Base-by-base conservation (phyloP, 2,797 vertebrate species). In the Nyctibius grandis region DNA sequence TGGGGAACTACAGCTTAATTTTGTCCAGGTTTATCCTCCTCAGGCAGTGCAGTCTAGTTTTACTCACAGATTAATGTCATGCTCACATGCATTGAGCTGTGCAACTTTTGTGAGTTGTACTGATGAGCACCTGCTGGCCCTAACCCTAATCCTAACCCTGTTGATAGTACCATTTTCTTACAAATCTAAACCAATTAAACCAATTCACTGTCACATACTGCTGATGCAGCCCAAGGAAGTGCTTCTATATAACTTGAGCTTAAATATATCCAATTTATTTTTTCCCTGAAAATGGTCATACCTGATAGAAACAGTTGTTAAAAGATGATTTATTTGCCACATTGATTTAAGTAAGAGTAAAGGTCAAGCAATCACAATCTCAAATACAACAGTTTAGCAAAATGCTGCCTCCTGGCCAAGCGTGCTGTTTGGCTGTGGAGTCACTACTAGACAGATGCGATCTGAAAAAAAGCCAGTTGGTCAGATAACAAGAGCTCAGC, bases 401-500 rank as follows among this genome's bases (percentile, higher is more conserved):
- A 81, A 51, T 3, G 14, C 60, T 91, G 77, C 74, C 70, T 91
- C 21, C 34, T 45, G 74, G 81, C 76, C 74, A 90, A 88, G 34
- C 3, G 7, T 53, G 34, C 20, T 87, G 13, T 57, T 93, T 92
- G 90, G 84, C 86, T 89, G 67, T 9, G 44, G 70, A 94, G 22
- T 59, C 40, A 16, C 80, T 65, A 25, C 51, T 44, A 50, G 88
- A 92, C 56, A 92, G 86, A 93, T 89, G 87, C 34, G 75, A 85
- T 74, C 72, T 92, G 83, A 85, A 88, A 67, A 85, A 51, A 70
- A 92, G 18, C 83, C 94, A 96, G 70, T 48, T 91, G 86, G 74
- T 65, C 80, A 91, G 89, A 91, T 77, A 88, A 70, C 80, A 91
- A 96, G 77, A 91, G 42, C 56, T 87, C 63, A 93, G 75, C 34